Base-by-base conservation (phyloP, 2,113 vertebrate genomes). In the Phylloscopus trochiloides region DNA sequence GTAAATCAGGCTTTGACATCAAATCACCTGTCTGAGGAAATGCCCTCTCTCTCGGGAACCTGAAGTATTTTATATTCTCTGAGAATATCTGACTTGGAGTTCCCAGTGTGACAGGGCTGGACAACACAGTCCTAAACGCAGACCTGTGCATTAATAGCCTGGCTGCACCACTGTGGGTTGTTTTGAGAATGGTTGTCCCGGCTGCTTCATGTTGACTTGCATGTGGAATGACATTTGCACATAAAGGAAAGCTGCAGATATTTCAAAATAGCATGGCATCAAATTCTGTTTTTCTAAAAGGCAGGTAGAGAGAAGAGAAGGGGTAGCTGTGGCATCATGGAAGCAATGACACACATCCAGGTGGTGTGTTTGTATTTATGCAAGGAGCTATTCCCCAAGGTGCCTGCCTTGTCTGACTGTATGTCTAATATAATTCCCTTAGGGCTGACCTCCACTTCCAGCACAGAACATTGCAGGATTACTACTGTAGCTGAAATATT, bases 371-470 rank as follows among this genome's bases (percentile, higher is more conserved):
- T 77, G 5, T 93, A 42, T 93, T 90, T 74, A 55, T 59, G 55
- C 88, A 59, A 67, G 55, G 51, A 96, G 36, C 47, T 90, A 83
- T 95, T 94, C 90, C 75, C 78, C 2, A 26, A 40, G 67, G 82
- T 66, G 47, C 92, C 79, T 92, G 74, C 55, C 63, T 94, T 90
- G 88, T 92, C 93, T 96, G 90, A 74, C 71, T 84, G 36, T 77
- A 71, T 86, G 90, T 97, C 94, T 96, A 32, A 88, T 55, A 59
- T 3, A 80, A 95, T 90, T 90, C 93, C 82, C 85, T 94, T 36
- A 86, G 77, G 96, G 79, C 75, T 95, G 90, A 95, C 88, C 96
- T 92, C n/a, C 58, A 50, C 36, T 93, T 93, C 81, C 71, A 86
- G 75, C 68, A 71, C 43, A 86, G 63, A 92, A 86, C 3, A 7